These are phyloP conservation scores for Oenanthe melanoleuca DNA, from an alignment of 2,113 vertebrate genomes.

Conservation along the genomic window DNA sequence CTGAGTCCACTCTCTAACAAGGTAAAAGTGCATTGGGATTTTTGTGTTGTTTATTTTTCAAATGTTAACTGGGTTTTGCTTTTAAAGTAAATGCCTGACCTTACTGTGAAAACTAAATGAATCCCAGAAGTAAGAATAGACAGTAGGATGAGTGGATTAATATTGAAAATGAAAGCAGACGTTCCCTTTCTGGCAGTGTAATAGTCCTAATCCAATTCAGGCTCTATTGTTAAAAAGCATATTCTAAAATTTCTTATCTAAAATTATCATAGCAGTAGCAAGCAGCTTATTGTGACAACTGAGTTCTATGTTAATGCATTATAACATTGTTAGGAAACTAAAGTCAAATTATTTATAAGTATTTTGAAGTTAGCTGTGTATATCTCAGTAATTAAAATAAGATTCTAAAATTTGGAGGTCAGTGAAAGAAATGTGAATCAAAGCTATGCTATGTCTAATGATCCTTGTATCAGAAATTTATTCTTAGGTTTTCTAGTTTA, in stretches of 20 bases:
- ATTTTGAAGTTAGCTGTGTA: neutral
- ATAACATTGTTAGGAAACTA: neutral
- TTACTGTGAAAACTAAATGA: neutral
- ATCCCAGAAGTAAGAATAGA: neutral
- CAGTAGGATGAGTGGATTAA: neutral
- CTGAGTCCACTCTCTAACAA: neutral
- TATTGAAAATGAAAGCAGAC: neutral
- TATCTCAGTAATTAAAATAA: neutral
- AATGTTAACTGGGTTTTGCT: neutral
- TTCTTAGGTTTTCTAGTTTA: neutral
- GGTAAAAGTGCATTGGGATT: neutral
- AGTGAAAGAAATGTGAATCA: neutral
- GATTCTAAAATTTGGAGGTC: neutral
- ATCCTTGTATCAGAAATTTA: neutral
- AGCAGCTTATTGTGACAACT: neutral
- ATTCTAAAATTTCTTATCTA: neutral
- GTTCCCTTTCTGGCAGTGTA: neutral
- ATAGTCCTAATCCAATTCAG: neutral
- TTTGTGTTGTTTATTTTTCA: neutral
- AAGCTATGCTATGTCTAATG: neutral
- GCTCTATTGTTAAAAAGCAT: neutral
- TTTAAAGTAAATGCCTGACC: neutral
- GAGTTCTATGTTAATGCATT: neutral
- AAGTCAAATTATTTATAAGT: neutral
- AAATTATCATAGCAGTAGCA: neutral